phyloP scores from a whole-genome alignment of 2,888 invertebrate species.

The Morpho helenor region DNA sequence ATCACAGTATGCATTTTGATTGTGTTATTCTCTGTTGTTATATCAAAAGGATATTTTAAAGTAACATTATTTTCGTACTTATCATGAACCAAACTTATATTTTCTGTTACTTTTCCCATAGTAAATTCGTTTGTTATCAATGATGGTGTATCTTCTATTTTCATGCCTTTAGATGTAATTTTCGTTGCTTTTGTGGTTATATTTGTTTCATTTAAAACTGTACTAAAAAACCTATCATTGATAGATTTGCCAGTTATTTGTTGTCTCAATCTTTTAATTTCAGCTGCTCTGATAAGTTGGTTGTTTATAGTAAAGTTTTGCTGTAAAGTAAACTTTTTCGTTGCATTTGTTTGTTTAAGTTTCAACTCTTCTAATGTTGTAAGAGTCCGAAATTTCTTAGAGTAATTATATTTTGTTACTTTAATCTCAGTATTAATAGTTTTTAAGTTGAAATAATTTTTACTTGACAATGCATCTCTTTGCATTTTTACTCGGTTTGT shows the following conservation, averaged over 20 bases:
- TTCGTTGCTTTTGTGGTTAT: not conserved
- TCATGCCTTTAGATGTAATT: not conserved
- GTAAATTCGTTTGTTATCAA: not conserved
- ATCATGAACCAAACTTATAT: not conserved
- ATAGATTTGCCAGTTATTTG: not conserved
- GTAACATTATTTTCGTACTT: not conserved
- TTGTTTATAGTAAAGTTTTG: too few relatives aligned
- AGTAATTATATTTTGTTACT: too few relatives aligned
- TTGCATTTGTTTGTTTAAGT: not conserved
- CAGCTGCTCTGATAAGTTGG: too few relatives aligned
- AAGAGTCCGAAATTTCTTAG: too few relatives aligned
- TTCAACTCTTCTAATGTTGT: not conserved
- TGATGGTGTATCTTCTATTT: not conserved
- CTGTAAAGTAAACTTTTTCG: not conserved
- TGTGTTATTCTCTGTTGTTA: not conserved
- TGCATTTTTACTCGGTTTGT: slow-evolving; percentile 32
- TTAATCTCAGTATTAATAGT: too few relatives aligned
- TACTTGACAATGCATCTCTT: slow-evolving; percentile 27
- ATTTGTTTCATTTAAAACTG: not conserved
- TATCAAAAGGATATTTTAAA: not conserved
- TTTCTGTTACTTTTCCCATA: not conserved
- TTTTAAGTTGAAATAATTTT: not conserved
- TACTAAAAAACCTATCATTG: not conserved
- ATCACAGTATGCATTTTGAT: not conserved
- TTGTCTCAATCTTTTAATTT: too few relatives aligned